Conservation (phyloP, 2,113 vertebrate genomes). For the Argyrosomus japonicus region DNA sequence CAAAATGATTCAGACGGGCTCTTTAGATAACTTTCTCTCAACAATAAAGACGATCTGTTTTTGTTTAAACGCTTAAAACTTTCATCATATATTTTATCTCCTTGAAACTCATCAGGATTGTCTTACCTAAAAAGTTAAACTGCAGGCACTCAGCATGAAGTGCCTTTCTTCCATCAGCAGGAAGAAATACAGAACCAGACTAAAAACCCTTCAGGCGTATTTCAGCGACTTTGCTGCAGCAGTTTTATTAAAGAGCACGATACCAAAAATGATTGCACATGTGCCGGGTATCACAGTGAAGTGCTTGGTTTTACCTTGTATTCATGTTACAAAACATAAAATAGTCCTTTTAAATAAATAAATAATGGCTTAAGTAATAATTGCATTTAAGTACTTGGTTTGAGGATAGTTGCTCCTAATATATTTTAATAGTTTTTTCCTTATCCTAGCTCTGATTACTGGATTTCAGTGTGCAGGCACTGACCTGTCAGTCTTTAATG, state of each 20-base stretch:
- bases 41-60: neutral
- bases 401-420: neutral
- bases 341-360: neutral
- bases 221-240: neutral
- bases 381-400: neutral
- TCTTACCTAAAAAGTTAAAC: neutral
- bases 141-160: neutral
- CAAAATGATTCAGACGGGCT: neutral
- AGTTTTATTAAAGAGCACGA: neutral
- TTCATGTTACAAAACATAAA: neutral
- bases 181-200: neutral
- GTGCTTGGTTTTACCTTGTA: neutral
- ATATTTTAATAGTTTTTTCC: neutral
- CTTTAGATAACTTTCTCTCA: constrained; percentile 33
- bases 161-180: neutral
- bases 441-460: neutral
- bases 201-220: neutral
- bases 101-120: neutral
- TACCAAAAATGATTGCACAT: neutral
- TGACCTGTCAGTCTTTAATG: neutral
- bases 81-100: constrained; percentile 15
- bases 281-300: neutral
- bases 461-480: neutral
- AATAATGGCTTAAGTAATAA: neutral
- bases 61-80: constrained; percentile 7